Percentiles rank a stretch among this genome's conserved stretches.
Evolutionary conservation across 2,888 invertebrate genomes (phyloP).

Genomic region (Chrysodeixis includens): DNA sequence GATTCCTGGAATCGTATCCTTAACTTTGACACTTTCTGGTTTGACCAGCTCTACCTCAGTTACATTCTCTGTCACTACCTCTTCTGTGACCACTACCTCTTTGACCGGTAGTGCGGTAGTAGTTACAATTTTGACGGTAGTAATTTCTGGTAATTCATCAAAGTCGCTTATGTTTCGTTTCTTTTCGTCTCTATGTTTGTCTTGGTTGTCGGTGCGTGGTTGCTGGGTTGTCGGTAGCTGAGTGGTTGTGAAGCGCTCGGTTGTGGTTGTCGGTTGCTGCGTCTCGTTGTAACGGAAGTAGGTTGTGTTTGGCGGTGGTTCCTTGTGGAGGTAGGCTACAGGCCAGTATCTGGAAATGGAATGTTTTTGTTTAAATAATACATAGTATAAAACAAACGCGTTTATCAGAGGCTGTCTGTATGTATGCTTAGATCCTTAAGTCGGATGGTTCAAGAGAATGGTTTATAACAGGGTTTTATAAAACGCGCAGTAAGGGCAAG

Average conservation of each 20-base stretch:
- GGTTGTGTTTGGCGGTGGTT: constrained; percentile 93
- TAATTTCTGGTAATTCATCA: constrained; percentile 63
- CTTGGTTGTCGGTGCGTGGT: constrained; percentile 52
- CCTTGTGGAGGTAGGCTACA: constrained; percentile 94
- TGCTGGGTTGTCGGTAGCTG: constrained; percentile 26
- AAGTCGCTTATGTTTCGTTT: constrained; percentile 72
- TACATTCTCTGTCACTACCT: constrained; percentile 58
- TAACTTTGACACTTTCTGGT: constrained; percentile 62
- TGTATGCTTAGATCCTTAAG: too few relatives aligned
- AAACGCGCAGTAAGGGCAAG: too few relatives aligned
- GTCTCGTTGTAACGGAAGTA: constrained; percentile 83
- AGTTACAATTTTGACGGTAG: constrained; percentile 44
- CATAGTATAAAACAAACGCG: too few relatives aligned
- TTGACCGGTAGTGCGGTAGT: constrained; percentile 55
- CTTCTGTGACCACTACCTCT: constrained; percentile 42
- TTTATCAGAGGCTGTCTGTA: too few relatives aligned
- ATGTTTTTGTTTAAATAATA: too few relatives aligned
- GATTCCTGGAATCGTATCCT: constrained; percentile 78
- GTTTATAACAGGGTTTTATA: too few relatives aligned
- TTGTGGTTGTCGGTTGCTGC: constrained; percentile 59
- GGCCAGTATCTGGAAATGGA: constrained; percentile 91
- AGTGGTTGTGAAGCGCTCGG: constrained; percentile 43
- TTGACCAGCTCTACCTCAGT: constrained; percentile 67
- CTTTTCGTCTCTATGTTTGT: constrained; percentile 74
- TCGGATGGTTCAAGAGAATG: too few relatives aligned